Base-by-base conservation (phyloP, 1,140 invertebrate genomes). In the Bicyclus anynana region DNA sequence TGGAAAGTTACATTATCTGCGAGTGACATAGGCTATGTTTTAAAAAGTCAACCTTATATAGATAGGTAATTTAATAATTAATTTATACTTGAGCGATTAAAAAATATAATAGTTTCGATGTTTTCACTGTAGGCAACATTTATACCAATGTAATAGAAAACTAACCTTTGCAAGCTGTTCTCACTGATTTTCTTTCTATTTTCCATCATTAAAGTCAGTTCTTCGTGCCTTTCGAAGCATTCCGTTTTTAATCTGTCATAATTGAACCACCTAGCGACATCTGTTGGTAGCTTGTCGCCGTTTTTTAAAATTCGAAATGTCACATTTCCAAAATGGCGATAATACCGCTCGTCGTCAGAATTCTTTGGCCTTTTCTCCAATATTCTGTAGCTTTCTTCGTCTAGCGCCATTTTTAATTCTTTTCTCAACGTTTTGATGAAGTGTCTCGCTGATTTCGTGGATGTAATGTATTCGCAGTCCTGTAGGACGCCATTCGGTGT, bases 401-500 rank as follows among this genome's bases (percentile, higher is more conserved):
- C 77, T 75, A 86, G 53, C 29, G 90, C 87, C 44, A 81, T 57
- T 69, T 86, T 87, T 44, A 91, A 72, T 77, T 93, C 92, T 62
- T 84, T 80, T 59, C 89, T 77, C 69, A 93, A 89, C 38, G 77
- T 87, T 67, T 81, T 81, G 42, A 92, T 65, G 77, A 93, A 94
- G 53, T 91, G 84, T 64, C 84, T 78, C 0, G 91, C 89, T 18
- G 87, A 77, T 65, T 88, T 79, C 16, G 68, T 74, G 44, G 92
- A 88, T 1, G 89, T 83, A 17, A 93, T 76, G 66, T 91, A 91
- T 76, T 94, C 93, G 70, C 93, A 94, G 76, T 94, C 93, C 66
- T 91, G 84, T 6, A 94, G 77, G 20, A 83, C 77, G 59, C 89
- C 87, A 33, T 89, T 83, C 52, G 87, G 86, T 13, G 91, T 87